phyloP scores from a whole-genome alignment of 2,797 vertebrate genomes.

The Hyperoplus immaculatus region DNA sequence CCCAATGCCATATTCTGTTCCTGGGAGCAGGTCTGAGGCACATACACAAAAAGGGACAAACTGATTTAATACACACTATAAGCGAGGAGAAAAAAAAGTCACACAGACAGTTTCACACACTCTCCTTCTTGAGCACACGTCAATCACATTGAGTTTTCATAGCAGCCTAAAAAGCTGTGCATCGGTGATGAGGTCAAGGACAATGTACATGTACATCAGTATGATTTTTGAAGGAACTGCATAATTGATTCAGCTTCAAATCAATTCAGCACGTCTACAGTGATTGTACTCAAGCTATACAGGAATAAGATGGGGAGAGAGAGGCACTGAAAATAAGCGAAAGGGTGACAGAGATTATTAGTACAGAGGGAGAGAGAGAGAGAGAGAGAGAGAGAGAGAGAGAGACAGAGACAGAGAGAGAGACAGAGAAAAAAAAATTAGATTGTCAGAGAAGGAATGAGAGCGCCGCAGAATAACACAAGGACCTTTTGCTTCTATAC shows the following conservation, averaged over 20 bases:
- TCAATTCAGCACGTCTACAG: constrained; percentile 39
- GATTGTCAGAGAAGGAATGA: constrained; percentile 43
- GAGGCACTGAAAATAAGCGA: constrained; percentile 37
- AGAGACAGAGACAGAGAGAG: constrained; percentile 6
- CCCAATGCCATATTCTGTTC: constrained; percentile 97
- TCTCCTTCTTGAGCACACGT: constrained; percentile 27
- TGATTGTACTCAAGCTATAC: constrained; percentile 38
- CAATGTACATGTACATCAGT: constrained; percentile 48
- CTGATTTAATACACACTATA: not conserved
- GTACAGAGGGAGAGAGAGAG: constrained; percentile 10
- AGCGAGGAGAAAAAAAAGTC: not conserved
- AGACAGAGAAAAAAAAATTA: constrained; percentile 38
- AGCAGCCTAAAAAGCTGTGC: constrained; percentile 48
- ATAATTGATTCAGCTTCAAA: constrained; percentile 60
- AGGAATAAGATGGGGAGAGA: constrained; percentile 47
- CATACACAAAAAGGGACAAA: constrained; percentile 24
- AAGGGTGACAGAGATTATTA: constrained; percentile 27
- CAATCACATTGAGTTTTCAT: constrained; percentile 40
- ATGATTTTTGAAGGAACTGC: constrained; percentile 34
- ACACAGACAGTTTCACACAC: constrained; percentile 19
- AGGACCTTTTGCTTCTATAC: constrained; percentile 70
- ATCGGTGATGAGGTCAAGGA: constrained; percentile 30
- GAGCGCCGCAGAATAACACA: constrained; percentile 55
- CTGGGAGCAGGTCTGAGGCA: constrained; percentile 91
- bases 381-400: constrained; percentile 16